These are phyloP conservation scores for Eueides isabella DNA, from an alignment of 1,140 invertebrate species.

Conservation along the genomic window DNA sequence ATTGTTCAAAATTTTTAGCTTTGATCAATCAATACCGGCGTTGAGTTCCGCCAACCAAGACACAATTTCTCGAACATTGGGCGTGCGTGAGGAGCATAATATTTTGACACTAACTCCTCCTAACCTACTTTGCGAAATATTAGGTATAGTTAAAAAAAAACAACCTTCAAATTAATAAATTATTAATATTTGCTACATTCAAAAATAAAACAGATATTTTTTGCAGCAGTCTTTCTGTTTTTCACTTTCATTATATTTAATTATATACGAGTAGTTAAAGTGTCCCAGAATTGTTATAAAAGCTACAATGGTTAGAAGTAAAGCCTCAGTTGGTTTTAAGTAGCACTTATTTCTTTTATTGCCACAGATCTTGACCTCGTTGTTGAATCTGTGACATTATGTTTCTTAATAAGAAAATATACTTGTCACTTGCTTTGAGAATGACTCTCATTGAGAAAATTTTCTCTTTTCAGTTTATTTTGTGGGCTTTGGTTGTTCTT, in stretches of 20 bases:
- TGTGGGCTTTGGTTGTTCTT: neutral
- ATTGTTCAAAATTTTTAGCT: too few species aligned
- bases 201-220: neutral
- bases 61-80: too few species aligned
- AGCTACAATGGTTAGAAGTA: constrained; percentile 5
- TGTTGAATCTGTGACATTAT: constrained; percentile 4
- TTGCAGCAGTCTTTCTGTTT: neutral
- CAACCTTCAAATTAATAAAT: too few species aligned
- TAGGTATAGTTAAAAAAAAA: too few species aligned
- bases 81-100: too few species aligned
- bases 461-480: neutral
- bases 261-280: constrained; percentile 6
- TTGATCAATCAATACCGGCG: too few species aligned
- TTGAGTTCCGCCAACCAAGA: neutral
- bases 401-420: constrained; percentile 7
- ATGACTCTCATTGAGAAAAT: neutral
- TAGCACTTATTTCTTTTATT: constrained; percentile 12
- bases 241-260: constrained; percentile 13
- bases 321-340: constrained; percentile 8
- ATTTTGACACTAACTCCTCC: too few species aligned
- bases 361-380: constrained; percentile 5
- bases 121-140: too few species aligned
- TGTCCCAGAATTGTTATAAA: constrained; percentile 6
- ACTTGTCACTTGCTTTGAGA: neutral
- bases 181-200: too few species aligned